A percentile compares a stretch with the other conserved stretches of the same genome.
Evolutionary conservation across 2,888 invertebrate genomes (phyloP).

Genomic region (Lochmaea capreae): DNA sequence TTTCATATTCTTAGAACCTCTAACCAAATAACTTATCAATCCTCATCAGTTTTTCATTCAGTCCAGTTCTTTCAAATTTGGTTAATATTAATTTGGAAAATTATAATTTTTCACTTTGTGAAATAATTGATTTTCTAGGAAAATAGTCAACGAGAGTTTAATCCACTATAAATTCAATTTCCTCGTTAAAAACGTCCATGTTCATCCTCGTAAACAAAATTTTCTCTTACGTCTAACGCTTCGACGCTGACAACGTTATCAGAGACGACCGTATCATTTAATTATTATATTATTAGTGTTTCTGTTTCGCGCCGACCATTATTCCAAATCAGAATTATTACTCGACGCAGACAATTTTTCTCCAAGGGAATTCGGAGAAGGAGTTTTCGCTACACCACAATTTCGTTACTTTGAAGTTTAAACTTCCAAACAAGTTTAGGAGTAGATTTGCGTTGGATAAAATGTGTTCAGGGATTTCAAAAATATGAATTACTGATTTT

Average conservation of each 20-base stretch:
- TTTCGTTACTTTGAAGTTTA: constrained; percentile 6
- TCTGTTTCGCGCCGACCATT: constrained; percentile 5
- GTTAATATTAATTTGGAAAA: too few species aligned
- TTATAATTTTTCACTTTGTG: too few species aligned
- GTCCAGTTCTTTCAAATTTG: too few species aligned
- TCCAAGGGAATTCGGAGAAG: not conserved
- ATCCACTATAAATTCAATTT: not conserved
- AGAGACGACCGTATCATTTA: not conserved
- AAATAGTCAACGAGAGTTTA: not conserved
- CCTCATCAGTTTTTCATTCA: too few species aligned
- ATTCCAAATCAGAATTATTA: constrained; percentile 11
- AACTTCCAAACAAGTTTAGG: not conserved
- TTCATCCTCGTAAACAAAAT: constrained; percentile 4
- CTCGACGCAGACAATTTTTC: not conserved
- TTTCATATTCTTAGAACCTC: too few species aligned
- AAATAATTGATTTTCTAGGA: not conserved
- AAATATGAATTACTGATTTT: not conserved
- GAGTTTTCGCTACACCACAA: not conserved
- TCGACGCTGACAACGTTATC: constrained; percentile 1
- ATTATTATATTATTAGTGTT: constrained; percentile 13
- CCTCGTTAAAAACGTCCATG: not conserved
- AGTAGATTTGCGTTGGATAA: not conserved
- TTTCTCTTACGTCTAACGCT: not conserved
- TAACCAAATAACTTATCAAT: too few species aligned
- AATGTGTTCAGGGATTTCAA: not conserved